phyloP scores from a whole-genome alignment of 1,140 invertebrate genomes.

The Cherax quadricarinatus region DNA sequence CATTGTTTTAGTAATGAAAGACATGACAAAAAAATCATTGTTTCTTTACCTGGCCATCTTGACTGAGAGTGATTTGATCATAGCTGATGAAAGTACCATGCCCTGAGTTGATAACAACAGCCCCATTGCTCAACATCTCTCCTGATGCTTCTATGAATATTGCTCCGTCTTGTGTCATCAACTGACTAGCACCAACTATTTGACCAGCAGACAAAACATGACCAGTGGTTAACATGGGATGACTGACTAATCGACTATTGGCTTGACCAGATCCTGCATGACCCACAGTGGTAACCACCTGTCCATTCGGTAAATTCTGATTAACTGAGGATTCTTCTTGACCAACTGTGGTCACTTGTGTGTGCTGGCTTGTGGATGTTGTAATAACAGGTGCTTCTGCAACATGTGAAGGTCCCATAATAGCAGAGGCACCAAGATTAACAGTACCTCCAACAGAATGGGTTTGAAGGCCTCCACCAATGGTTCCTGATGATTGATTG shows the following conservation, averaged over 20 bases:
- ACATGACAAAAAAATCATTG: neutral
- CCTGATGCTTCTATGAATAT: constrained; percentile 68
- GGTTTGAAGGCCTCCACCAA: constrained; percentile 17
- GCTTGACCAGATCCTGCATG: constrained; percentile 32
- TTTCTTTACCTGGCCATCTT: constrained; percentile 64
- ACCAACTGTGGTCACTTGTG: constrained; percentile 30
- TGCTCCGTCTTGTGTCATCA: constrained; percentile 62
- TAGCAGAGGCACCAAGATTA: constrained; percentile 22
- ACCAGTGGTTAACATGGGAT: constrained; percentile 29
- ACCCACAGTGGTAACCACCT: constrained; percentile 40
- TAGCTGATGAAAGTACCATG: constrained; percentile 63
- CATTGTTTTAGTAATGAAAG: neutral
- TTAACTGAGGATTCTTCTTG: constrained; percentile 27
- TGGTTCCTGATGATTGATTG: constrained; percentile 7
- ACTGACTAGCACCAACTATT: constrained; percentile 57
- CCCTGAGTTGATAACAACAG: constrained; percentile 61
- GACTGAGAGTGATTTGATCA: constrained; percentile 60
- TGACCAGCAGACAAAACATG: constrained; percentile 58
- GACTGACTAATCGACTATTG: constrained; percentile 9
- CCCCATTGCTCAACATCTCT: constrained; percentile 63
- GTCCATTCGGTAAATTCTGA: constrained; percentile 32
- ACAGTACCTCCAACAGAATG: constrained; percentile 39
- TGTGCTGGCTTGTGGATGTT: constrained; percentile 22
- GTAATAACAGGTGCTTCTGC: constrained; percentile 5
- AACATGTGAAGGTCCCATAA: constrained; percentile 24